Percentiles rank a stretch among this genome's conserved stretches.
Evolutionary conservation across 1,140 invertebrate species (phyloP).

Genomic region (Reticulitermes speratus): DNA sequence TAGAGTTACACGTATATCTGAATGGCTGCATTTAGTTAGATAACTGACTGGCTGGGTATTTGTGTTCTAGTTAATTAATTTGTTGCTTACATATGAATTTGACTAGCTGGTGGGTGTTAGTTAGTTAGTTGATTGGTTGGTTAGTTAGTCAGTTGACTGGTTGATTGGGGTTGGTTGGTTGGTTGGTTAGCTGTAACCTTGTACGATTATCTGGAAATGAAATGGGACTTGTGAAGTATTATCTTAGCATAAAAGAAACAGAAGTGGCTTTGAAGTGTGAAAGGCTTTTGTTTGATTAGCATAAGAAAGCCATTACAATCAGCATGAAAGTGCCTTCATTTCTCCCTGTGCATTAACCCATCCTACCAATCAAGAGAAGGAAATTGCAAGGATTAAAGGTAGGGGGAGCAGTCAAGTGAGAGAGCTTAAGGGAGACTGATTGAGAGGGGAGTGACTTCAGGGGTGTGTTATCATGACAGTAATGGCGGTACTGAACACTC

Average conservation of each 20-base stretch:
- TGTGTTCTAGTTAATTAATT: no score
- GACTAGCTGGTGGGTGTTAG: no score
- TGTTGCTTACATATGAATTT: no score
- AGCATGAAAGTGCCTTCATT: background rate
- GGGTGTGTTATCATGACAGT: background rate
- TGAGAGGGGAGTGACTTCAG: background rate
- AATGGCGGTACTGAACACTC: no score
- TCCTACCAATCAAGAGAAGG: background rate
- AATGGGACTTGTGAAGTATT: background rate
- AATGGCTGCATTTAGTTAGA: no score
- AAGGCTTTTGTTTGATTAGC: background rate
- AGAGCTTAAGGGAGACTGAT: slow-evolving; percentile 14
- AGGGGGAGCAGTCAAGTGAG: background rate
- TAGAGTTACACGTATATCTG: no score
- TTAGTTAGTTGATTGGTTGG: no score
- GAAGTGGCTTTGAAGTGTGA: background rate
- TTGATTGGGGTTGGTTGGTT: no score
- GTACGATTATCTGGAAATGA: background rate
- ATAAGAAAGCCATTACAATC: slow-evolving; percentile 4
- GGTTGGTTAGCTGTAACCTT: no score
- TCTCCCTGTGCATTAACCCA: background rate
- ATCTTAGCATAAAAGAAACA: background rate
- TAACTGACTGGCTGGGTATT: no score
- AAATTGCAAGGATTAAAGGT: slow-evolving; percentile 7
- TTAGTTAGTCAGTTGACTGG: no score